Conservation (phyloP, 2,888 invertebrate species). For the Orchesella flavescens region DNA sequence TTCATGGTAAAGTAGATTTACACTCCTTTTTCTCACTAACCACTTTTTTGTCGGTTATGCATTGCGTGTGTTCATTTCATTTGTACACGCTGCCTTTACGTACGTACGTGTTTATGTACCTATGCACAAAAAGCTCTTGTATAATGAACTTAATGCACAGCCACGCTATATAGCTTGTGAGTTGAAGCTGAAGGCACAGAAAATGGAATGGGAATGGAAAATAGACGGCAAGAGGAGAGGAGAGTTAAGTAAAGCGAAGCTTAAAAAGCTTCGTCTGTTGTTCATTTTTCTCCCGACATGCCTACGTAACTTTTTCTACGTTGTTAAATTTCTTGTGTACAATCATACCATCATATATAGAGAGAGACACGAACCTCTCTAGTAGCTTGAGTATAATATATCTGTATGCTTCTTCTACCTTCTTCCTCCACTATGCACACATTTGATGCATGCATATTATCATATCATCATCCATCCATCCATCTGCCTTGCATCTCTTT, state of each 20-base stretch:
- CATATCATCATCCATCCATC: constrained; percentile 40
- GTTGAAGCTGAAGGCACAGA: constrained; percentile 19
- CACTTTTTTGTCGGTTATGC: constrained; percentile 10
- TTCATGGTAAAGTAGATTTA: not conserved
- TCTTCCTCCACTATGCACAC: no score
- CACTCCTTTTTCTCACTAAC: constrained; percentile 7
- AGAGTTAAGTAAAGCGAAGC: constrained; percentile 13
- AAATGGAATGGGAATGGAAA: constrained; percentile 3
- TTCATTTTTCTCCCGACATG: constrained; percentile 3
- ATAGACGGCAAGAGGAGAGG: constrained; percentile 16
- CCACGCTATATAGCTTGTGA: constrained; percentile 6
- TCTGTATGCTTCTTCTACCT: no score
- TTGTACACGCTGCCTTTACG: constrained; percentile 22
- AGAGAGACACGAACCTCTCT: no score
- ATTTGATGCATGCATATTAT: constrained; percentile 41
- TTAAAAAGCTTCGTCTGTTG: constrained; percentile 36
- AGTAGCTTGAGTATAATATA: no score
- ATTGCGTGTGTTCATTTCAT: constrained; percentile 52
- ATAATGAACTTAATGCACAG: constrained; percentile 22
- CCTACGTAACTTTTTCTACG: not conserved
- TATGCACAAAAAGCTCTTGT: constrained; percentile 9
- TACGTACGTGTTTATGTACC: constrained; percentile 1
- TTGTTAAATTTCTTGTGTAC: not conserved
- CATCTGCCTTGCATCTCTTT: constrained; percentile 53
- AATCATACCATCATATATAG: constrained; percentile 4